These are phyloP conservation scores for Melipona beecheii DNA, from an alignment of 2,888 invertebrate genomes.

Conservation along the genomic window DNA sequence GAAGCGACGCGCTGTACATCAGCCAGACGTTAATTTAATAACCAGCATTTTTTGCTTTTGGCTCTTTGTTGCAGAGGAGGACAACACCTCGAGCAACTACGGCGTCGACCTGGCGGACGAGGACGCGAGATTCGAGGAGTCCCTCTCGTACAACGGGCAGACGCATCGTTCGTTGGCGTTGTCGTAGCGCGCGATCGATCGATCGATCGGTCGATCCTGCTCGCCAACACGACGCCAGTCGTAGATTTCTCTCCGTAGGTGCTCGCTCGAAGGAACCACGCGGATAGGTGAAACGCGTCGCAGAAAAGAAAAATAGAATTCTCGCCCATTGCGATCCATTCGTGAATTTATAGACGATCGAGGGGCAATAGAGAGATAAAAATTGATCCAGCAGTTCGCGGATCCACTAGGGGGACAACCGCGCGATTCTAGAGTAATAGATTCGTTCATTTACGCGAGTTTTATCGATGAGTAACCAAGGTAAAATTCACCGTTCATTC, in stretches of 20 bases:
- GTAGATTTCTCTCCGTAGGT: constrained; percentile 31
- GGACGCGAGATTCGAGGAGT: constrained; percentile 70
- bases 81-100: constrained; percentile 79
- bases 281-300: not conserved
- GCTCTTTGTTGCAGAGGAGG: constrained; percentile 75
- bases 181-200: constrained; percentile 65
- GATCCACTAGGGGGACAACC: not conserved
- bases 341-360: too few species aligned
- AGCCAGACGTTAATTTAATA: constrained; percentile 22
- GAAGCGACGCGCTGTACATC: not conserved
- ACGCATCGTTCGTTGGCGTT: constrained; percentile 76
- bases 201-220: constrained; percentile 39
- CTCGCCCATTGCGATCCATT: too few species aligned
- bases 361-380: too few species aligned
- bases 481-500: not conserved
- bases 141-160: constrained; percentile 70
- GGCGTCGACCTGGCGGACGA: constrained; percentile 79
- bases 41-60: constrained; percentile 16
- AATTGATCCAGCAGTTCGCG: not conserved
- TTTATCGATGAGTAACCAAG: not conserved
- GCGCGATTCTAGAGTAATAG: not conserved
- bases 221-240: constrained; percentile 28
- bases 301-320: too few species aligned
- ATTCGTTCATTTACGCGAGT: not conserved
- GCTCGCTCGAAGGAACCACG: constrained; percentile 21